Base-by-base conservation (phyloP, 1,140 invertebrate species). In the Hesperophylax magnus region DNA sequence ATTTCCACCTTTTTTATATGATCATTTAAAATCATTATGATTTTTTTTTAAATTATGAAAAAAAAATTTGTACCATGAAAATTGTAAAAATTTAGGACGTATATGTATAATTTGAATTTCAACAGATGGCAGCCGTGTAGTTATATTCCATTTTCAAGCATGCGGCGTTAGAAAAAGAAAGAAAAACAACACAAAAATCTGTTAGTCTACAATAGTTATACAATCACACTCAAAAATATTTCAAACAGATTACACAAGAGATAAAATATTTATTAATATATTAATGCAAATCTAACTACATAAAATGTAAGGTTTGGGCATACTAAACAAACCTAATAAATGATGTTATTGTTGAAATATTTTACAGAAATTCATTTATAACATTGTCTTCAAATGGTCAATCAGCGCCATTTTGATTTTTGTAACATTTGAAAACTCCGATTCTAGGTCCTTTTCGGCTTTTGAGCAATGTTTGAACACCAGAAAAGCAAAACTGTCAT, bases 1-100 rank as follows among this genome's bases (percentile, higher is more conserved):
- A 89, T 74, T 89, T 90, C 89, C 71, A 90, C 88, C 89, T 90
- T 89, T 47, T 47, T 47, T 14, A 9, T 8, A 47, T 14, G 9
- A 47, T 47, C 54, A 17, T 80, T 80, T 63, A 54, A 34, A 69
- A 78, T 27, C 9, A 60, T 60, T 61, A 61, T 20, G 8, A 20
- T 18, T 11, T 61, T 56, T 56, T n/a, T 18, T 60, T 0, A 20
- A 60, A 22, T 20, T 14, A 20, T 60, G 2, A 20, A 18, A 60
- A 60, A 60, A 60, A 31, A 47, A 47, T 47, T 47, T 47, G 39
- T 47, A 2, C 2, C 2, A 3, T 39, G 11, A 47, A 47, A 47
- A 47, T 39, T 39, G 3, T 39, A 5, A 47, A n/a, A 14, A 47
- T 47, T 47, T 47, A 14, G 1, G 9, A 8, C 4, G n/a, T 0